Base-by-base conservation (phyloP, 2,113 vertebrate species). In the Scalopus aquaticus region DNA sequence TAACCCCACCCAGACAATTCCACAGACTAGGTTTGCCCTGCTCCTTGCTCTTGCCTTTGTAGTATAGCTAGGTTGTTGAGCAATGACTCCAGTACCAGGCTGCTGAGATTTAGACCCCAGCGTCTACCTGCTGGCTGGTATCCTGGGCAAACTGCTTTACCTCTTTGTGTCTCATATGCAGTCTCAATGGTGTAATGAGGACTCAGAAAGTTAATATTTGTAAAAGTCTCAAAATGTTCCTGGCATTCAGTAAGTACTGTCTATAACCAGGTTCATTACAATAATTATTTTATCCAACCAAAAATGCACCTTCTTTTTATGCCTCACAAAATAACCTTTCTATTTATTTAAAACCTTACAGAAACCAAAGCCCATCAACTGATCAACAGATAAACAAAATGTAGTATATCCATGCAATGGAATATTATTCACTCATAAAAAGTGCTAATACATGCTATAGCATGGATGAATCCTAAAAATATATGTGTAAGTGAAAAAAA, bases 341-440 rank as follows among this genome's bases (percentile, higher is more conserved):
- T 67, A 37, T 37, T 79, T 46, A 84, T 74, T 93, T 70, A 81
- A 90, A 96, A 72, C 37, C 20, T 56, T 72, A 37, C 58, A 74
- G 42, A 92, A 94, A 65, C 26, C 46, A 69, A 89, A 24, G 37
- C n/a, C 62, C 62, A 88, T 39, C 44, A 88, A 65, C 22, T 26
- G 9, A 82, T 37, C 60, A 91, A 88, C 30, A 7, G 7, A 42
- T 56, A 51, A 84, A 51, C n/a, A 80, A 90, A 91, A 70, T 42
- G 54, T 39, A 11, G 28, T 19, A 15, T 35, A 30, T 24, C 37
- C 39, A 35, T 12, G 32, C 22, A 67, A 32, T 30, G 46, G 65
- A 91, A 30, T 73, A 73, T 65, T 83, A 79, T 56, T 64, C 3
- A 30, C 44, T 39, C 79, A 78, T 35, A 91, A 72, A 94, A 72